Conservation (phyloP, 2,797 vertebrate genomes). For the Tangara arthus region DNA sequence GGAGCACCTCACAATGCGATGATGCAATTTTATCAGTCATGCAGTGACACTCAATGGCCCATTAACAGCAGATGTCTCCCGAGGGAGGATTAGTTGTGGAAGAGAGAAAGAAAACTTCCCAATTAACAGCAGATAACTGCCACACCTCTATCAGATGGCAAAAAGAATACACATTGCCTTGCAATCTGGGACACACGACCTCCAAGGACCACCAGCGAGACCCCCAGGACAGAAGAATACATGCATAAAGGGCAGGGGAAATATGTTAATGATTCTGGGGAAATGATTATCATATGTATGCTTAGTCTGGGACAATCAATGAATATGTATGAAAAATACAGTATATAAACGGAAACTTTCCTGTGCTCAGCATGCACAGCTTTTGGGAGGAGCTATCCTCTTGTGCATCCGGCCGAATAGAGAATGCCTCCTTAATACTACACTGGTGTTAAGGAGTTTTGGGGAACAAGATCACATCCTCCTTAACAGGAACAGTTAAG, state of each 20-base stretch:
- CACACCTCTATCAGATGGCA: neutral
- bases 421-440: neutral
- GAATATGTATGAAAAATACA: neutral
- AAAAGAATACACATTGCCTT: neutral
- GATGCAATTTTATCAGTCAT: neutral
- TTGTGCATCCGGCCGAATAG: rapidly evolving
- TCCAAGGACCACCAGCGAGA: neutral
- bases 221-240: neutral
- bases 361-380: neutral
- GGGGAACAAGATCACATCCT: neutral
- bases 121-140: neutral
- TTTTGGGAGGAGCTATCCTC: neutral
- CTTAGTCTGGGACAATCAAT: neutral
- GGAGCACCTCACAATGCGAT: neutral
- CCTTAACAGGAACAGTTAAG: neutral
- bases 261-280: neutral
- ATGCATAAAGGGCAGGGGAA: neutral
- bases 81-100: neutral
- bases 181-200: rapidly evolving
- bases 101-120: neutral
- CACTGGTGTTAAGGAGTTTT: neutral
- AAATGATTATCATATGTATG: neutral
- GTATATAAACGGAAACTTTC: neutral
- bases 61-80: neutral
- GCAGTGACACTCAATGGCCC: neutral